Percentiles rank a stretch among this genome's conserved stretches.
These are phyloP conservation scores for Melanotaenia nigrans DNA, from an alignment of 2,797 vertebrate species.

Conservation along the genomic window DNA sequence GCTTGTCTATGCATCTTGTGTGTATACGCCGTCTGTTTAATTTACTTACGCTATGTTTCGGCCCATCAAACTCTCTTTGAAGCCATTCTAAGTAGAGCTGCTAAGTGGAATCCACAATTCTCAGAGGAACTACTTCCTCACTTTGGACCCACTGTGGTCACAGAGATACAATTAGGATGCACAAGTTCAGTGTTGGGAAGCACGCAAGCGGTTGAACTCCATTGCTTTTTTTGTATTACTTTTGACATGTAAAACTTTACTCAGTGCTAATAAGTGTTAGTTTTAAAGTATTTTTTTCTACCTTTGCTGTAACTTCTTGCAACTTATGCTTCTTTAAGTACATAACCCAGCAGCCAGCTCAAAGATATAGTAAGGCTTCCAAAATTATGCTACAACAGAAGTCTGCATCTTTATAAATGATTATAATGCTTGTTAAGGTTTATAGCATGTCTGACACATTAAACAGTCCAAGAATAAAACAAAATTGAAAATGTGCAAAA, in stretches of 20 bases:
- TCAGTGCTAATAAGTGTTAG: conserved; percentile 8
- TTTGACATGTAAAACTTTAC: conserved; percentile 7
- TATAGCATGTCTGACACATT: background rate
- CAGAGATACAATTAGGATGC: conserved; percentile 43
- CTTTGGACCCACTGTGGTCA: conserved; percentile 31
- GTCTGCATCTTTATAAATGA: background rate
- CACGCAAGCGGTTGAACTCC: conserved; percentile 17
- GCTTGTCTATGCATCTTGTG: background rate
- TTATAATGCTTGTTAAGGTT: background rate
- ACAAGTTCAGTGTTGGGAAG: conserved; percentile 36
- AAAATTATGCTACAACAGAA: background rate
- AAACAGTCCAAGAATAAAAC: background rate
- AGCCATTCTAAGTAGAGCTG: conserved; percentile 19
- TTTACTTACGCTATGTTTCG: conserved; percentile 2
- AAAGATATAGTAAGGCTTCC: background rate
- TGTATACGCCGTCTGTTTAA: background rate
- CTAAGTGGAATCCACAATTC: conserved; percentile 46
- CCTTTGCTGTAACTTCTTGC: conserved; percentile 20
- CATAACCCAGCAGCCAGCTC: background rate
- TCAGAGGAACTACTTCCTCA: conserved; percentile 26
- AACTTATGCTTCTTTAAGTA: background rate
- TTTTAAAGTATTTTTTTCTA: conserved; percentile 5
- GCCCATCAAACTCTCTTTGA: conserved; percentile 19
- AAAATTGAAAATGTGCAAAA: background rate
- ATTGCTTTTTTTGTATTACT: background rate